Percentiles rank a stretch among this genome's conserved stretches.
Conservation (phyloP, 37 sponge, comb jelly and placozoan species). For the Ianthella basta region DNA sequence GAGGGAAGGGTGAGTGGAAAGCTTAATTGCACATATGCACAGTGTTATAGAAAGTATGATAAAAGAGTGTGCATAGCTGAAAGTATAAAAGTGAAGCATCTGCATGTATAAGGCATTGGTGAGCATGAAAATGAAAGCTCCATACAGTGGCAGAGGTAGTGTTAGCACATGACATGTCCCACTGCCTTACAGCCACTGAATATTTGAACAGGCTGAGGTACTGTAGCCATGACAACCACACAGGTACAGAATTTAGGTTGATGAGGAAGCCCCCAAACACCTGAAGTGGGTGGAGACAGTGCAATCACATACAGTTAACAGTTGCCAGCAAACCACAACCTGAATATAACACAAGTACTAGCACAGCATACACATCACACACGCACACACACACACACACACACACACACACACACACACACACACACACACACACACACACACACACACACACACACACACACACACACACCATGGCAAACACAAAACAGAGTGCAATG, state of each 20-base stretch:
- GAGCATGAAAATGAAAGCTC: too few relatives aligned
- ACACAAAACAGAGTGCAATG: slow-evolving; percentile 61
- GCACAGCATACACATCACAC: too few relatives aligned
- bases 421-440: too few relatives aligned
- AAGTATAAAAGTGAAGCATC: neutral
- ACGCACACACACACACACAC: too few relatives aligned
- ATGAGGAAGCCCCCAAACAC: slow-evolving; percentile 37
- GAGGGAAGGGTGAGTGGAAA: neutral
- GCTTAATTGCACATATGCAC: neutral
- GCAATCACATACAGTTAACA: too few relatives aligned
- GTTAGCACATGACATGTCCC: too few relatives aligned
- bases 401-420: too few relatives aligned
- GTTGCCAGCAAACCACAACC: too few relatives aligned
- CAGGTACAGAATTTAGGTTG: neutral
- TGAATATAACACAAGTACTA: too few relatives aligned
- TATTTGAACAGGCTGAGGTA: slow-evolving; percentile 38
- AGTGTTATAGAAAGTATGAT: neutral
- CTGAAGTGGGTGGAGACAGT: neutral
- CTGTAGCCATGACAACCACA: slow-evolving; percentile 34
- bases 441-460: too few relatives aligned
- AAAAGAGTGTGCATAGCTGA: neutral
- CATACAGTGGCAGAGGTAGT: too few relatives aligned
- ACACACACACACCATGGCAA: slow-evolving; percentile 55
- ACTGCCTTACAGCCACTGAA: slow-evolving; percentile 8
- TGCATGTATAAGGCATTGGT: neutral